Conservation (phyloP, 2,888 invertebrate genomes). For the Pegoplata infirma region DNA sequence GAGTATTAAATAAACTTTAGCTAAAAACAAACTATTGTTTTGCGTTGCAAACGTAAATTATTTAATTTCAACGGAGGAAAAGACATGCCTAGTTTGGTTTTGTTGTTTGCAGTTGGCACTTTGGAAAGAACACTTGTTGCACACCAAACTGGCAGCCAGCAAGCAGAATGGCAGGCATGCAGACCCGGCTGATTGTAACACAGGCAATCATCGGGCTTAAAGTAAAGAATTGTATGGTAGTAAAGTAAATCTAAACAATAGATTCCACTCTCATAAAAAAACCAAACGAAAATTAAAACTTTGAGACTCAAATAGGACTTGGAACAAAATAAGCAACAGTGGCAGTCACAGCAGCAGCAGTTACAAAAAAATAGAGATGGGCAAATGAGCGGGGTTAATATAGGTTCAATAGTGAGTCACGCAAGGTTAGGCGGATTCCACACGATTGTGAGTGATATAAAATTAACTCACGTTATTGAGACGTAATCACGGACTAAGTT, state of each 20-base stretch:
- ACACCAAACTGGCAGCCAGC: not conserved
- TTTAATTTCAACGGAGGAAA: slow-evolving; percentile 7
- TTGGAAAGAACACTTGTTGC: slow-evolving; percentile 26
- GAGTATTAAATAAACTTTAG: slow-evolving; percentile 18
- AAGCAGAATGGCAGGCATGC: not conserved
- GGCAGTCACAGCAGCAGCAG: not conserved
- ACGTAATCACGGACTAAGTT: too few species aligned
- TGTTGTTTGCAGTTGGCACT: not conserved
- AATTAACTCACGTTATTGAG: too few species aligned
- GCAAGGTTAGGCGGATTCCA: too few species aligned
- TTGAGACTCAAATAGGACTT: slow-evolving; percentile 11
- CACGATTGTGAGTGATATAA: too few species aligned
- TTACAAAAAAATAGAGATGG: too few species aligned
- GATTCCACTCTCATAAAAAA: not conserved
- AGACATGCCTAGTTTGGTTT: slow-evolving; percentile 8
- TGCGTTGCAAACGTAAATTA: slow-evolving; percentile 25
- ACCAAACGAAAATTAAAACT: too few species aligned
- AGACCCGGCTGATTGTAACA: not conserved
- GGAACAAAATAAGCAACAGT: not conserved
- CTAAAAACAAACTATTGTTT: slow-evolving; percentile 21
- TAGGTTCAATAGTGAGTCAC: too few species aligned
- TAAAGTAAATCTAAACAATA: slow-evolving; percentile 14
- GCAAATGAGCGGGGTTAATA: too few species aligned
- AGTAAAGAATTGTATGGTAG: not conserved
- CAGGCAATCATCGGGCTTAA: not conserved